A percentile compares a stretch with the other conserved stretches of the same genome.
Conservation (phyloP, 2,888 invertebrate genomes). For the Papilio gigon region DNA sequence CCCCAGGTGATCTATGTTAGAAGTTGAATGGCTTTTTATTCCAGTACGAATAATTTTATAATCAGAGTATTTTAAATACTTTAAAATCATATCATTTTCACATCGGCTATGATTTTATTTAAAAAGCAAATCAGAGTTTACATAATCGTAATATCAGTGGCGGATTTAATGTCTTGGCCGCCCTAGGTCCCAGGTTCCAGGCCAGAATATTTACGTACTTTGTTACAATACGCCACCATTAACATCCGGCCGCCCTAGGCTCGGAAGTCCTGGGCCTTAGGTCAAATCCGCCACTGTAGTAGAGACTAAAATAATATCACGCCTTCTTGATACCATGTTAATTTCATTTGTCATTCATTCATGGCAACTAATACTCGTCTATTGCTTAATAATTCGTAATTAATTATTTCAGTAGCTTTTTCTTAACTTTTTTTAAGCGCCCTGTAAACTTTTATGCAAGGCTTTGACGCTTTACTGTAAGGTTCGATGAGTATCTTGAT, state of each 20-base stretch:
- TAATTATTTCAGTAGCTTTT: neutral
- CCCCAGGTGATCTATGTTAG: neutral
- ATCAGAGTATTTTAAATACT: neutral
- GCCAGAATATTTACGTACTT: too few relatives aligned
- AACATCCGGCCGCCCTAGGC: too few relatives aligned
- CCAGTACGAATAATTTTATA: neutral
- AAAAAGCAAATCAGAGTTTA: neutral
- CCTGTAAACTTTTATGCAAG: too few relatives aligned
- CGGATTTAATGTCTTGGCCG: too few relatives aligned
- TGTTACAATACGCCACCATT: too few relatives aligned
- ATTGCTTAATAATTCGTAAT: neutral
- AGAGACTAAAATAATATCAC: too few relatives aligned
- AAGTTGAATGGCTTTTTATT: neutral
- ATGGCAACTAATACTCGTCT: neutral
- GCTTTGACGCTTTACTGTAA: neutral
- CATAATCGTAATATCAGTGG: neutral
- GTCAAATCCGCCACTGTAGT: too few relatives aligned
- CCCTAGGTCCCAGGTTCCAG: too few relatives aligned
- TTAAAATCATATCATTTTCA: neutral
- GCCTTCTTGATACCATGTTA: too few relatives aligned
- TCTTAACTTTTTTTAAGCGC: neutral
- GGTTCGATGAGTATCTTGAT: neutral
- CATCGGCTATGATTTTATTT: neutral
- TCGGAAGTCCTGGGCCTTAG: too few relatives aligned
- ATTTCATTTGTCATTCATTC: neutral